phyloP scores from a whole-genome alignment of 2,113 vertebrate species.

The Salvelinus sp. region DNA sequence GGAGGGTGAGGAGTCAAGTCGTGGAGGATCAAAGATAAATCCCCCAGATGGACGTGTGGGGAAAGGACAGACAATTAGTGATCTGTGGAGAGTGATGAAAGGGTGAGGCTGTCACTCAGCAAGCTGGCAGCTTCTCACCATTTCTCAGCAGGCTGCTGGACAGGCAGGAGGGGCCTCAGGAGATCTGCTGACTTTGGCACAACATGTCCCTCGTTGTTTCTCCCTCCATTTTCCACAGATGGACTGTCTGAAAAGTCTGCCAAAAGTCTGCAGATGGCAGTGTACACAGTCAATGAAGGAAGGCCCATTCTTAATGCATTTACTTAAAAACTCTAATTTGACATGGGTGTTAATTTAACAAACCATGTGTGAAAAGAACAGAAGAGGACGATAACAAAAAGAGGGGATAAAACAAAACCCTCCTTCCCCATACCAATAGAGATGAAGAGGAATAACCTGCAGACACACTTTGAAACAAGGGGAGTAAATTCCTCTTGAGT shows the following conservation, averaged over 20 bases:
- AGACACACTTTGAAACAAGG: neutral
- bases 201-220: neutral
- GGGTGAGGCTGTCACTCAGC: slow-evolving; percentile 56
- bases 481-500: neutral
- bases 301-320: too few species aligned
- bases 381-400: too few species aligned
- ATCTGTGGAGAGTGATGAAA: slow-evolving; percentile 34
- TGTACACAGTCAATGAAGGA: neutral
- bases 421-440: neutral
- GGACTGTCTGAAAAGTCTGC: neutral
- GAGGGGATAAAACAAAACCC: too few species aligned
- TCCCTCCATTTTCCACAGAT: too few species aligned
- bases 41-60: slow-evolving; percentile 22
- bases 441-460: neutral
- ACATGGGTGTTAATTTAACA: too few species aligned
- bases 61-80: slow-evolving; percentile 48
- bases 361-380: too few species aligned
- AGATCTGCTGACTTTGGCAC: slow-evolving; percentile 31
- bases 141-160: slow-evolving; percentile 17
- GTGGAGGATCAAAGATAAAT: slow-evolving; percentile 33
- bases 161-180: neutral
- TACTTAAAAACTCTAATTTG: too few species aligned
- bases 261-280: neutral
- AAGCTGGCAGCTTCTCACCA: slow-evolving; percentile 38
- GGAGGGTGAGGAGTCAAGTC: slow-evolving; percentile 4